Evolutionary conservation across 2,113 vertebrate genomes (phyloP).

Genomic region (Symphodus melops): DNA sequence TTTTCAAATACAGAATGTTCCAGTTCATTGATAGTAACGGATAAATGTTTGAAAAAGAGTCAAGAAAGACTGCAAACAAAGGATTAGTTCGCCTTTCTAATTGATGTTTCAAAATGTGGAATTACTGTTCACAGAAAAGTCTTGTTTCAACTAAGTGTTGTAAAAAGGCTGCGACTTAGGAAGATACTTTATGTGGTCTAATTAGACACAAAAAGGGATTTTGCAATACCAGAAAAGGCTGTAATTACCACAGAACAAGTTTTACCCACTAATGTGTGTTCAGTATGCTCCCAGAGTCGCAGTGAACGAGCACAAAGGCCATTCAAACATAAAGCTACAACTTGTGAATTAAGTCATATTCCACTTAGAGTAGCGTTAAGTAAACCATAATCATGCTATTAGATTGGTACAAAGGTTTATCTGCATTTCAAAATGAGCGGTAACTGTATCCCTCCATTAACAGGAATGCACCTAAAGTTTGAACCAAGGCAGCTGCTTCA

Average conservation of each 20-base stretch:
- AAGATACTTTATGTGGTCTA: slow-evolving; percentile 1
- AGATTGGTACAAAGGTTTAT: slow-evolving; percentile 31
- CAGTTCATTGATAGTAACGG: no score
- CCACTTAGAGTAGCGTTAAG: slow-evolving; percentile 33
- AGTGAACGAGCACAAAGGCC: slow-evolving; percentile 33
- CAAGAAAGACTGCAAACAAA: no score
- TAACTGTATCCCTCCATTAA: slow-evolving; percentile 33
- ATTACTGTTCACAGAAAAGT: not conserved
- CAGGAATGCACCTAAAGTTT: slow-evolving; percentile 26
- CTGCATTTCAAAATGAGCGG: slow-evolving; percentile 42
- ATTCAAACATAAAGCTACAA: slow-evolving; percentile 29
- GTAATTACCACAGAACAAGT: slow-evolving; percentile 35
- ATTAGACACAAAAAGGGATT: slow-evolving; percentile 13
- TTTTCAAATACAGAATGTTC: no score
- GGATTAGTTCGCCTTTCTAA: no score
- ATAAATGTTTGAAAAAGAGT: no score
- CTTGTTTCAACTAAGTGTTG: not conserved
- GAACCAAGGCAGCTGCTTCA: slow-evolving; percentile 19
- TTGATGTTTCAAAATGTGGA: not conserved
- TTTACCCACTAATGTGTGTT: slow-evolving; percentile 14
- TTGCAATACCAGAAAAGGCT: slow-evolving; percentile 22
- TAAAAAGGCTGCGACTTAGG: not conserved
- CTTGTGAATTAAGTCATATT: slow-evolving; percentile 36
- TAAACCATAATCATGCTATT: slow-evolving; percentile 46
- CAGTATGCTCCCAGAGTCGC: not conserved